Evolutionary conservation across 2,113 vertebrate genomes (phyloP), one percentile per base, ranked within the genome.

Genomic region (Deroptyus accipitrinus): DNA sequence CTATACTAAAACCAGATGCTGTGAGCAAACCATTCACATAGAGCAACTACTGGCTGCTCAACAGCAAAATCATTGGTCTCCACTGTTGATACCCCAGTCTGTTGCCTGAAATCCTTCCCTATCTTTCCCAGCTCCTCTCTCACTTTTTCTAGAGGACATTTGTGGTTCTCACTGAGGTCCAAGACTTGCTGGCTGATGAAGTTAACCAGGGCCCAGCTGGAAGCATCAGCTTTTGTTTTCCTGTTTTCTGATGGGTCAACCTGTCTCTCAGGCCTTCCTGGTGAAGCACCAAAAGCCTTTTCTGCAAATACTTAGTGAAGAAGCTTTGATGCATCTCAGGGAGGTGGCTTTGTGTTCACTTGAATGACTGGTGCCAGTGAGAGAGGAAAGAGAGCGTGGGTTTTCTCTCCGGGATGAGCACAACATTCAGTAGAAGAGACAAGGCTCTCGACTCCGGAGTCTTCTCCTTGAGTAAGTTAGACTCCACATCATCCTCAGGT

Each of bases 361-460:
- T 64, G 76, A 69, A 75, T 75, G 85, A 37, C 22, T 70, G 22
- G 2, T 62, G n/a, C 39, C 52, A 84, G 67, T 37, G 8, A 42
- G 48, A 83, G 10, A 51, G n/a, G 35, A 52, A 73, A 80, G 44
- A 77, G 30, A 42, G 17, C 0, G 0, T 37, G 39, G 0, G 9
- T 83, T 90, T 90, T 31, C 37, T 66, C 23, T 67, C 67, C 6
- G 24, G 55, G 31, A 67, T 68, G 28, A 89, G 25, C 15, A 11
- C 19, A 84, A 46, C 0, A 8, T 66, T 24, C 42, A 92, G 37
- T 31, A 68, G 37, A 79, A 84, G 49, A 86, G 44, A 78, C 35
- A 42, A 87, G 13, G 57, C 49, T 92, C 44, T 62, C 78, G 69
- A 66, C 7, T 51, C 25, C 24, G 0, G 6, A 28, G 17, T 37